These are phyloP conservation scores for Scolopax bukidnonensis DNA, from an alignment of 2,797 vertebrate species.

Conservation along the genomic window DNA sequence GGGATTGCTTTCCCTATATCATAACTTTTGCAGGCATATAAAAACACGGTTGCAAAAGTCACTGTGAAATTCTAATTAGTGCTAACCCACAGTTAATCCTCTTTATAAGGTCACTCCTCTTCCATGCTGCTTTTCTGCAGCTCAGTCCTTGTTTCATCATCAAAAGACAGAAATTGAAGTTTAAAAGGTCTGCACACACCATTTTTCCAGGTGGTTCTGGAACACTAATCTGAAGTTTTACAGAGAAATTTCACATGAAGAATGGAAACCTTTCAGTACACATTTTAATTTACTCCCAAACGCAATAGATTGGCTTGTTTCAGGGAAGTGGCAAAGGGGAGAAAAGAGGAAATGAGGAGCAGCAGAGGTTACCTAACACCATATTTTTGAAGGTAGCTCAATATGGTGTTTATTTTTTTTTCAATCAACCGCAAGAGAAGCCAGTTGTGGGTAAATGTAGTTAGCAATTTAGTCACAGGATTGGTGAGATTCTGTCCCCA, in stretches of 20 bases:
- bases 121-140: background rate
- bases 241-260: background rate
- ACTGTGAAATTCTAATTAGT: background rate
- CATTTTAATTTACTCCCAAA: constrained; percentile 48
- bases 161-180: background rate
- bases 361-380: constrained; percentile 28
- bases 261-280: background rate
- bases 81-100: background rate
- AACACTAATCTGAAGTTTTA: background rate
- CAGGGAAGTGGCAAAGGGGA: constrained; percentile 26
- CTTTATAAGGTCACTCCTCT: background rate
- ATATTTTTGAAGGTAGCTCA: background rate
- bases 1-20: background rate
- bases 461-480: background rate
- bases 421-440: constrained; percentile 2
- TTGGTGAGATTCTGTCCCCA: background rate
- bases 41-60: background rate
- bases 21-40: background rate
- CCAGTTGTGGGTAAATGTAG: background rate
- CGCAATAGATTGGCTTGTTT: background rate
- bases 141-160: background rate
- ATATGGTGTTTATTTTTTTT: constrained; percentile 17
- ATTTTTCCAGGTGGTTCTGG: constrained; percentile 33
- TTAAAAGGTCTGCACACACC: background rate
- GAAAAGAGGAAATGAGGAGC: constrained; percentile 55